Conservation (phyloP, 2,888 invertebrate species). For the Acleris laterana region DNA sequence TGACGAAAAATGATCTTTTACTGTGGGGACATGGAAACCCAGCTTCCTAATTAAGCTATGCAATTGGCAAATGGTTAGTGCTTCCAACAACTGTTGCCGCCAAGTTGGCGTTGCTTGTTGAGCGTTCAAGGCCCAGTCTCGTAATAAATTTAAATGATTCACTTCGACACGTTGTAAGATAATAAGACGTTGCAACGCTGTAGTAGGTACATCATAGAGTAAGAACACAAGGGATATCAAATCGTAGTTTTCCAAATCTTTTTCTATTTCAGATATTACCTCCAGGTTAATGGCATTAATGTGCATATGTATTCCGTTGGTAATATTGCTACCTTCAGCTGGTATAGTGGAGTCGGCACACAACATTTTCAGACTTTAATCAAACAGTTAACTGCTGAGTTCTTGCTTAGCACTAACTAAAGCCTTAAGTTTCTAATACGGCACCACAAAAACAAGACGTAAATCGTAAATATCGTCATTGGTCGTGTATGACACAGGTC, state of each 20-base stretch:
- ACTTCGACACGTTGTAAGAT: conserved; percentile 61
- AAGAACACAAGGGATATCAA: conserved; percentile 73
- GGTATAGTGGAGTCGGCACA: conserved; percentile 51
- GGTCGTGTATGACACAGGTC: too few relatives aligned
- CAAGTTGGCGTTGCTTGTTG: conserved; percentile 59
- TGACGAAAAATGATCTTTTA: conserved; percentile 60
- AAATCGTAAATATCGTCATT: too few relatives aligned
- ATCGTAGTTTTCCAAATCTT: conserved; percentile 67
- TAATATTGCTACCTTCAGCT: conserved; percentile 47
- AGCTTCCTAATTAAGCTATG: conserved; percentile 66
- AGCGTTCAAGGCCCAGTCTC: conserved; percentile 68
- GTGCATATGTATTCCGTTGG: neutral
- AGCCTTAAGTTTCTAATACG: too few relatives aligned
- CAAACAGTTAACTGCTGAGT: too few relatives aligned
- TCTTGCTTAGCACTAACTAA: too few relatives aligned
- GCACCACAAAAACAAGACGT: too few relatives aligned
- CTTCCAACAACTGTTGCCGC: conserved; percentile 75
- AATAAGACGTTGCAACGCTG: conserved; percentile 67
- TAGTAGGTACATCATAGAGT: conserved; percentile 70
- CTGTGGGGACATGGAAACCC: conserved; percentile 58
- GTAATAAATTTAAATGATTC: conserved; percentile 61
- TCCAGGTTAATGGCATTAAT: conserved; percentile 57
- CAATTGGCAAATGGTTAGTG: conserved; percentile 67
- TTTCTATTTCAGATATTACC: conserved; percentile 65
- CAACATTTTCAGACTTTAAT: conserved; percentile 42